Evolutionary conservation across 2,888 invertebrate genomes (phyloP), one percentile per base, ranked within the genome.

Genomic region (Notodonta ziczac): DNA sequence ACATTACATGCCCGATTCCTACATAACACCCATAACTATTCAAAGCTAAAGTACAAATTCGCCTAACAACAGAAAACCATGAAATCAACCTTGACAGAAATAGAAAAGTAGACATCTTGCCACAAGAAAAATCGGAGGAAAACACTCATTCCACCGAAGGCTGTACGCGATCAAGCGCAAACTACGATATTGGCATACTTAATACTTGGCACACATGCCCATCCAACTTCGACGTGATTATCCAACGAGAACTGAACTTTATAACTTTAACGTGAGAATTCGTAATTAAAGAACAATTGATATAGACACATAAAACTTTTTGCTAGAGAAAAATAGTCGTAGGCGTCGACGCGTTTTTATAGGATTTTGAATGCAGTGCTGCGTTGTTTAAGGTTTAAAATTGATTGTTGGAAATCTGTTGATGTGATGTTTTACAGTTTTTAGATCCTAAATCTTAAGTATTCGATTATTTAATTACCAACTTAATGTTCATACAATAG

Each of bases 181-280:
- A 81, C 77, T 86, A 88, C 91, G 92, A 87, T 93, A 93, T 93
- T 93, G 93, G 93, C 93, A 93, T 86, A 91, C 89, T 91, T 91
- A 89, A 91, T 89, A 88, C 88, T 86, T 87, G 93, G 90, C 93
- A 93, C 73, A 93, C 87, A 89, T 93, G 88, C 77, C 76, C 90
- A 86, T 67, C 81, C 85, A 82, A 83, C 81, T 87, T 82, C 86
- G 80, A 84, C 84, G 77, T 72, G 65, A 61, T 63, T 46, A 10
- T 39, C 58, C 64, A 66, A 65, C 57, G 66, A 55, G 74, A 64
- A 63, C 4, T 46, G 58, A 56, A 65, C 66, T 60, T 56, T 77
- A 73, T 53, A 39, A 4, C 51, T 53, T 58, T 51, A 0, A 7
- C 0, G 4, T n/a, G 2, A 69, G 64, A 67, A 35, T 16, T 54